phyloP scores from a whole-genome alignment of 2,113 vertebrate species.

The Triplophysa dalaica region DNA sequence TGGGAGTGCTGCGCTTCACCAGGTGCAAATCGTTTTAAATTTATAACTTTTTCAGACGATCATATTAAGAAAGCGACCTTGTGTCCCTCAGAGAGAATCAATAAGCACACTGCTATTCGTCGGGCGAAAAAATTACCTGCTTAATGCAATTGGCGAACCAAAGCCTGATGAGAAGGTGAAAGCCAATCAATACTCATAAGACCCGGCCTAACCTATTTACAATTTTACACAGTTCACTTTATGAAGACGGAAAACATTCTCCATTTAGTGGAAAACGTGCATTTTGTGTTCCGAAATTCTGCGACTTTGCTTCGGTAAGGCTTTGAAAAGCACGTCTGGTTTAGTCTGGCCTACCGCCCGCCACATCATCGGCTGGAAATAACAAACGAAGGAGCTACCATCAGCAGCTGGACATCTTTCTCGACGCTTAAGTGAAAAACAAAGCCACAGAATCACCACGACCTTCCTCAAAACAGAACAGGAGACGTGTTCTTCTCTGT shows the following conservation, averaged over 20 bases:
- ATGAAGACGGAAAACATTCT: conserved; percentile 19
- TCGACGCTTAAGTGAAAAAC: conserved; percentile 4
- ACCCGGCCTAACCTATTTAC: conserved; percentile 8
- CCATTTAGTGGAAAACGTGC: conserved; percentile 9
- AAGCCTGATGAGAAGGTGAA: conserved; percentile 36
- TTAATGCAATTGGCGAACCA: conserved; percentile 45
- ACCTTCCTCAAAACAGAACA: conserved; percentile 25
- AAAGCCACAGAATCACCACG: conserved; percentile 17
- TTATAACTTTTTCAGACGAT: conserved; percentile 43
- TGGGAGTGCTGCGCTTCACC: not conserved
- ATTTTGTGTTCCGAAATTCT: conserved; percentile 1
- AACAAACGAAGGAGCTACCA: conserved; percentile 2
- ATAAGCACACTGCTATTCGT: conserved; percentile 36
- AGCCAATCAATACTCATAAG: conserved; percentile 34
- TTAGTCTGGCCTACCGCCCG: conserved; percentile 19
- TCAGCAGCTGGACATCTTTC: conserved; percentile 9
- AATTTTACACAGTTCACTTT: conserved; percentile 35
- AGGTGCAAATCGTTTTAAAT: conserved; percentile 46
- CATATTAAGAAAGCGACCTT: conserved; percentile 37
- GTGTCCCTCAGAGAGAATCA: conserved; percentile 40
- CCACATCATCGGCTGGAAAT: conserved; percentile 16
- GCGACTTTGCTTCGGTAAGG: conserved; percentile 3
- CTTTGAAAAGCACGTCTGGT: conserved; percentile 25
- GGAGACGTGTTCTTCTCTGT: conserved; percentile 6
- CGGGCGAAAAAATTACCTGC: conserved; percentile 39